Percentiles rank a stretch among this genome's conserved stretches.
Evolutionary conservation across 37 sponge, comb jelly and placozoan species (phyloP).

Genomic region (Theonella swinhoei): DNA sequence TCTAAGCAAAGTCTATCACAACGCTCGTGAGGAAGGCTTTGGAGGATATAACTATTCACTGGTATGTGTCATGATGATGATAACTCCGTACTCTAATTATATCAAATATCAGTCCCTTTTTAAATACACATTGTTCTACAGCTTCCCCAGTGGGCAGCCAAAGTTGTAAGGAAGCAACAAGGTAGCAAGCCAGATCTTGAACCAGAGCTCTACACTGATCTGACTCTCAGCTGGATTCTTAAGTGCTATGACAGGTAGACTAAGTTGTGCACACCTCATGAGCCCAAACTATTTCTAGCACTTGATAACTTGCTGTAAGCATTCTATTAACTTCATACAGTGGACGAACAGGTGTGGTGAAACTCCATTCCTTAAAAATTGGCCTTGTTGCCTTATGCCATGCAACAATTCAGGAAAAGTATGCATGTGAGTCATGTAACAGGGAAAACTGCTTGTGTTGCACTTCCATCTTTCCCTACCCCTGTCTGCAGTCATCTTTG

Average conservation of each 20-base stretch:
- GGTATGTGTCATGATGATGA: neutral
- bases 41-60: neutral
- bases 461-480: neutral
- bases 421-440: slow-evolving; percentile 48
- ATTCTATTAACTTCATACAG: slow-evolving; percentile 22
- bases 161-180: neutral
- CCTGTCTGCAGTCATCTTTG: slow-evolving; percentile 36
- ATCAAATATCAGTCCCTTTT: neutral
- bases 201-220: slow-evolving; percentile 32
- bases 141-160: neutral
- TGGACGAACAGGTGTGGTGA: slow-evolving; percentile 75
- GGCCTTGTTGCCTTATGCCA: slow-evolving; percentile 46
- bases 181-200: neutral
- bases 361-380: slow-evolving; percentile 48
- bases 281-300: too few species aligned
- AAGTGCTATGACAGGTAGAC: slow-evolving; percentile 75
- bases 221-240: slow-evolving; percentile 67
- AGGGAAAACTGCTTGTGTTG: too few species aligned
- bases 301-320: neutral
- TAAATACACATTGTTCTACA: too few species aligned
- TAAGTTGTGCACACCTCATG: too few species aligned
- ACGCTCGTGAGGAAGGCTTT: neutral
- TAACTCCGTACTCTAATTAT: neutral
- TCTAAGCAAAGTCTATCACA: slow-evolving; percentile 31
- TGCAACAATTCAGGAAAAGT: slow-evolving; percentile 72